These are phyloP conservation scores for Caenorhabditis sinica DNA, from an alignment of 2,888 invertebrate genomes.

Conservation along the genomic window DNA sequence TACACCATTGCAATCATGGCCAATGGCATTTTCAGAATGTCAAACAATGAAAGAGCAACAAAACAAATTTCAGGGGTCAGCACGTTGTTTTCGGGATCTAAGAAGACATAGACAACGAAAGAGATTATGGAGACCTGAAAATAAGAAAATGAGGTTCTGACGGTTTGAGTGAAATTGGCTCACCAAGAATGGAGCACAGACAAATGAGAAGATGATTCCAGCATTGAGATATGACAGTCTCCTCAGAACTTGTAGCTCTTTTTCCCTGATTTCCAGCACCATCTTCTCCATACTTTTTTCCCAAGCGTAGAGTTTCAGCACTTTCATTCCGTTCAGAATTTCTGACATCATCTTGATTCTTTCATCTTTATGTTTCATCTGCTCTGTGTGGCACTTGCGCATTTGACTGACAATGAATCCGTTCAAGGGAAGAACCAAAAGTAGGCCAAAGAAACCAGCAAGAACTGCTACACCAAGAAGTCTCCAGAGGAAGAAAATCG, in stretches of 20 bases:
- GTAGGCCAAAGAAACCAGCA: slow-evolving; percentile 94
- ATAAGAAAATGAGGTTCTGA: background rate
- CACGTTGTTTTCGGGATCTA: slow-evolving; percentile 73
- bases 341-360: slow-evolving; percentile 86
- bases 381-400: slow-evolving; percentile 86
- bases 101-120: slow-evolving; percentile 87
- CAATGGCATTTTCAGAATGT: slow-evolving; percentile 96
- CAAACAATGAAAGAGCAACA: slow-evolving; percentile 96
- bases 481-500: slow-evolving; percentile 84
- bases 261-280: slow-evolving; percentile 73
- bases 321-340: slow-evolving; percentile 92
- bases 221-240: slow-evolving; percentile 72
- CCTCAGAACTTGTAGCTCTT: slow-evolving; percentile 72
- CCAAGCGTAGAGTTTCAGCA: slow-evolving; percentile 85
- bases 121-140: slow-evolving; percentile 90
- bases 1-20: slow-evolving; percentile 89
- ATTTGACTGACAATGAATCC: slow-evolving; percentile 80
- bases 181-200: slow-evolving; percentile 88
- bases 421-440: slow-evolving; percentile 89
- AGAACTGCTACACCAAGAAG: slow-evolving; percentile 90
- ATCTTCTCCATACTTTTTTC: slow-evolving; percentile 83
- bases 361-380: slow-evolving; percentile 96
- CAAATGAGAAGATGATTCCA: slow-evolving; percentile 72
- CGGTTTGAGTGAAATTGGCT: background rate
- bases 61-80: slow-evolving; percentile 89